These are phyloP conservation scores for Brachypalpus laphriformis DNA, from an alignment of 2,888 invertebrate species.

Conservation along the genomic window DNA sequence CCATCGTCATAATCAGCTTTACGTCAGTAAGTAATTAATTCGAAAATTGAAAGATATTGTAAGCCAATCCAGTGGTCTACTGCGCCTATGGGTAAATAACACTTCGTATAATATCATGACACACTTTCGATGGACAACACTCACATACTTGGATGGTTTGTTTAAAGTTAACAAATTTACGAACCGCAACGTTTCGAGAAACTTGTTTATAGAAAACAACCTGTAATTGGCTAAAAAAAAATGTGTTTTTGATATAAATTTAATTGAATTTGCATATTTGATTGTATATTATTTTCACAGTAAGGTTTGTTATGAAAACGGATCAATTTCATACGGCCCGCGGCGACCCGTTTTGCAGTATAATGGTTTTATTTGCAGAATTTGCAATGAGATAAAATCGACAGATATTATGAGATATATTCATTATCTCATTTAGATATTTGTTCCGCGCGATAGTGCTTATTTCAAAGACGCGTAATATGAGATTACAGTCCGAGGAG, in stretches of 20 bases:
- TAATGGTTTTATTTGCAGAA: slow-evolving; percentile 4
- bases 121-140: not conserved
- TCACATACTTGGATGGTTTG: not conserved
- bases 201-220: slow-evolving; percentile 30
- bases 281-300: slow-evolving; percentile 49
- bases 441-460: not conserved
- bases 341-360: not conserved
- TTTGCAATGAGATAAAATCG: not conserved
- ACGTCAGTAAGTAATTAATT: slow-evolving; percentile 25
- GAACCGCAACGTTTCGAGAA: not conserved
- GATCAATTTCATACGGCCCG: slow-evolving; percentile 21
- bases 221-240: slow-evolving; percentile 30
- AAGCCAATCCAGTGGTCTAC: too few relatives aligned
- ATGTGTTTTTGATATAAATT: slow-evolving; percentile 55
- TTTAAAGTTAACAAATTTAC: not conserved
- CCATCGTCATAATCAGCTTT: slow-evolving; percentile 24
- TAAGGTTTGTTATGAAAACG: slow-evolving; percentile 10
- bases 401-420: not conserved
- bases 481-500: not conserved
- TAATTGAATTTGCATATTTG: slow-evolving; percentile 69
- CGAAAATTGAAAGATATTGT: too few relatives aligned
- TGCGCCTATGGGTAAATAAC: not conserved
- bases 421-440: not conserved
- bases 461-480: not conserved
- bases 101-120: too few relatives aligned